Evolutionary conservation across 92 coral and sea anemone genomes (phyloP).

Genomic region (Zoanthus solanderi): DNA sequence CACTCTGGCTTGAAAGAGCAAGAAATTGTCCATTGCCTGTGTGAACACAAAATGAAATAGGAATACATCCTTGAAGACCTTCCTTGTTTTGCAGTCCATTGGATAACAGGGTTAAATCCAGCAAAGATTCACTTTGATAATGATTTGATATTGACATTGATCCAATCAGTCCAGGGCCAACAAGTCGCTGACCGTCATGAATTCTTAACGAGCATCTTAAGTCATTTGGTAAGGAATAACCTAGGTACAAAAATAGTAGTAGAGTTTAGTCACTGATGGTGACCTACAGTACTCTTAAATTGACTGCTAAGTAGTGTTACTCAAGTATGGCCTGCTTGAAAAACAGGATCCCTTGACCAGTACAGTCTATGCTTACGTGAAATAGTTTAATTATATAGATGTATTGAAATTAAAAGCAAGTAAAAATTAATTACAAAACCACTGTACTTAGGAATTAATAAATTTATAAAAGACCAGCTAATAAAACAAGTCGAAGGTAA

Average conservation of each 20-base stretch:
- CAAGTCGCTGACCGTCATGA: conserved; percentile 96
- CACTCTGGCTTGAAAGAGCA: conserved; percentile 88
- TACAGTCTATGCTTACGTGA: too few relatives aligned
- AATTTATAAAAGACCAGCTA: too few relatives aligned
- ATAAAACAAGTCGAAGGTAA: too few relatives aligned
- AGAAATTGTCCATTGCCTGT: conserved; percentile 97
- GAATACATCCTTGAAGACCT: conserved; percentile 87
- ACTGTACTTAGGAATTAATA: too few relatives aligned
- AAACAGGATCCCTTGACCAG: too few relatives aligned
- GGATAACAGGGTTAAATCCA: conserved; percentile 75
- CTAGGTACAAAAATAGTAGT: conserved; percentile 34
- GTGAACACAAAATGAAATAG: conserved; percentile 84
- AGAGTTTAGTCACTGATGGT: neutral
- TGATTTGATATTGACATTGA: conserved; percentile 93
- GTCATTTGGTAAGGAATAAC: conserved; percentile 84
- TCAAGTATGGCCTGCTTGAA: neutral
- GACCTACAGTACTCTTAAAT: too few relatives aligned
- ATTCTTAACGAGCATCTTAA: conserved; percentile 90
- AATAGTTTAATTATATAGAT: too few relatives aligned
- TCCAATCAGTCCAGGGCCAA: conserved; percentile 89
- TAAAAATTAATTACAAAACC: too few relatives aligned
- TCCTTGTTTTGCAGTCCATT: conserved; percentile 78
- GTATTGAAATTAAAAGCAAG: too few relatives aligned
- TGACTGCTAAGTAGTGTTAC: too few relatives aligned
- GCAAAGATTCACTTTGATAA: conserved; percentile 93